phyloP scores from a whole-genome alignment of 2,888 invertebrate genomes.

The Acanthoscelides obtectus region DNA sequence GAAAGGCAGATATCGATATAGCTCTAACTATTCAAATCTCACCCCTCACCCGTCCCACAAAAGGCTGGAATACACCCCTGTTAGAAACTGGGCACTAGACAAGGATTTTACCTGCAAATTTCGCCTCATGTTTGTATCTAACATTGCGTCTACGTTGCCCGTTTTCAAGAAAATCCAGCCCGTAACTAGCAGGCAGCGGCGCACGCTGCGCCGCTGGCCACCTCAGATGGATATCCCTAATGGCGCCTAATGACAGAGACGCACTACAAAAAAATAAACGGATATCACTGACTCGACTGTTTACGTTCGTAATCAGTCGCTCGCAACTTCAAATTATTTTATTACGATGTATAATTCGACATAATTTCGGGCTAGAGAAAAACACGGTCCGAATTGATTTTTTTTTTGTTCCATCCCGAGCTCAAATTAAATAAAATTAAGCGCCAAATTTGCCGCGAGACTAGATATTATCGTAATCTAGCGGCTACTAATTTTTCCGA shows the following conservation, averaged over 20 bases:
- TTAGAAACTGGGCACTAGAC: too few species aligned
- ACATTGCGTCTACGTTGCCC: too few species aligned
- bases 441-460: neutral
- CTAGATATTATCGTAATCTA: neutral
- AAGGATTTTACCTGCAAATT: too few species aligned
- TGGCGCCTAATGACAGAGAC: conserved; percentile 7
- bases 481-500: neutral
- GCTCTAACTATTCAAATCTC: too few species aligned
- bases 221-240: neutral
- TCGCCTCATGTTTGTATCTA: too few species aligned
- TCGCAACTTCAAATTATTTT: neutral
- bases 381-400: neutral
- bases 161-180: too few species aligned
- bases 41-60: too few species aligned
- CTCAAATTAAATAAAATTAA: neutral
- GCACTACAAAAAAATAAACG: conserved; percentile 32
- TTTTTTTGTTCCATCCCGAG: neutral
- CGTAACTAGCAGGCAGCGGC: too few species aligned
- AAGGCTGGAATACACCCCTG: too few species aligned
- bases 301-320: conserved; percentile 34
- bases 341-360: neutral
- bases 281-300: conserved; percentile 38
- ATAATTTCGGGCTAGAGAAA: neutral
- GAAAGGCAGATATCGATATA: too few species aligned
- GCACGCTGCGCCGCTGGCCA: neutral